Evolutionary conservation across 2,888 invertebrate species (phyloP).

Genomic region (Saturnia japonica): DNA sequence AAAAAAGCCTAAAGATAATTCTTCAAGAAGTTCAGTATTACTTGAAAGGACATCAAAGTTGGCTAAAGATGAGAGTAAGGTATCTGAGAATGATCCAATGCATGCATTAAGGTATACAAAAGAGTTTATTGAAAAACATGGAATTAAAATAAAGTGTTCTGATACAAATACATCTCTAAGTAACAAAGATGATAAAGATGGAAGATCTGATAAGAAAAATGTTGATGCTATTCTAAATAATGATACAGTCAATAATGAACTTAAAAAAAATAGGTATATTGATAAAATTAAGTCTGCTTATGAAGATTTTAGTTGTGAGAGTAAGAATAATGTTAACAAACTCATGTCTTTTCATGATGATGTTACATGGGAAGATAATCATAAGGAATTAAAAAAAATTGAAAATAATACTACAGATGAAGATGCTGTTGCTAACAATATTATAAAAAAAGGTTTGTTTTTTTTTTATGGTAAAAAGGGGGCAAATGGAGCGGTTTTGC

Average conservation of each 20-base stretch:
- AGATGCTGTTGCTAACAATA: background rate
- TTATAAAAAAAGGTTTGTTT: background rate
- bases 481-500: too few species aligned
- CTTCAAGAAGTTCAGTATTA: slow-evolving; percentile 9
- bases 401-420: background rate
- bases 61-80: background rate
- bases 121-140: background rate
- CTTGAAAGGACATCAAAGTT: background rate
- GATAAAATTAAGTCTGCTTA: background rate
- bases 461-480: too few species aligned
- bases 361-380: background rate
- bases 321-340: background rate
- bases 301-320: background rate
- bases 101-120: background rate
- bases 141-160: background rate
- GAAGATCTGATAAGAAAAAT: background rate
- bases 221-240: background rate
- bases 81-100: background rate
- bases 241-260: background rate
- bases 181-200: background rate
- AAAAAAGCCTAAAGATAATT: slow-evolving; percentile 1
- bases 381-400: background rate
- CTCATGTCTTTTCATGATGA: background rate
- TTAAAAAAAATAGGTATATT: background rate
- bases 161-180: background rate